Evolutionary conservation across 2,888 invertebrate species (phyloP).

Genomic region (Hyposoter didymator): DNA sequence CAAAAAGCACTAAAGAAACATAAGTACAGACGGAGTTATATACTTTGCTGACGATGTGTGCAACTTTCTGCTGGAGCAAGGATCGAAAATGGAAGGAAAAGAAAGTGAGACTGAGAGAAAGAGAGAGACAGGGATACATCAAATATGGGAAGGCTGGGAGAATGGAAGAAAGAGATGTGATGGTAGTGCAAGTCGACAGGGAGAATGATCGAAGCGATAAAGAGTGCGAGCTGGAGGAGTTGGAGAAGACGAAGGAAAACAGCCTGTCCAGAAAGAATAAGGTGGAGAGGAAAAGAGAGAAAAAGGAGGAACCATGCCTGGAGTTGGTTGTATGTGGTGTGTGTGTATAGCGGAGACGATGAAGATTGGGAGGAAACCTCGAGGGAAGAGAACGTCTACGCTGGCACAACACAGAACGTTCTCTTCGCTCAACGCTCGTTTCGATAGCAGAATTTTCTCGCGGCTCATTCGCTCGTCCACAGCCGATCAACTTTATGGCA

Average conservation of each 20-base stretch:
- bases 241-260: constrained; percentile 25
- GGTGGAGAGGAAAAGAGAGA: not conserved
- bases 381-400: constrained; percentile 35
- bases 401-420: not conserved
- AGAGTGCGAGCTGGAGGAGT: constrained; percentile 27
- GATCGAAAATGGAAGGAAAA: not conserved
- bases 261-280: constrained; percentile 3
- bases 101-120: not conserved
- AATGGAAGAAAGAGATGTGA: constrained; percentile 13
- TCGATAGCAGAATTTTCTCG: constrained; percentile 53
- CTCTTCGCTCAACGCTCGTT: constrained; percentile 10
- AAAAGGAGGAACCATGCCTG: constrained; percentile 13
- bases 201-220: constrained; percentile 59
- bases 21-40: not conserved
- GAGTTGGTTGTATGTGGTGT: constrained; percentile 7
- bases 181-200: constrained; percentile 31
- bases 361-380: constrained; percentile 30
- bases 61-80: not conserved
- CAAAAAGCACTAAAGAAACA: constrained; percentile 18
- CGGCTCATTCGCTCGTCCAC: constrained; percentile 48
- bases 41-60: constrained; percentile 23
- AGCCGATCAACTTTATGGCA: constrained; percentile 58
- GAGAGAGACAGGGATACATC: not conserved
- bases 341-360: not conserved
- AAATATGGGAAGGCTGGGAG: constrained; percentile 14